These are phyloP conservation scores for Pelvicachromis taeniatus DNA, from an alignment of 2,113 vertebrate species.

Conservation along the genomic window DNA sequence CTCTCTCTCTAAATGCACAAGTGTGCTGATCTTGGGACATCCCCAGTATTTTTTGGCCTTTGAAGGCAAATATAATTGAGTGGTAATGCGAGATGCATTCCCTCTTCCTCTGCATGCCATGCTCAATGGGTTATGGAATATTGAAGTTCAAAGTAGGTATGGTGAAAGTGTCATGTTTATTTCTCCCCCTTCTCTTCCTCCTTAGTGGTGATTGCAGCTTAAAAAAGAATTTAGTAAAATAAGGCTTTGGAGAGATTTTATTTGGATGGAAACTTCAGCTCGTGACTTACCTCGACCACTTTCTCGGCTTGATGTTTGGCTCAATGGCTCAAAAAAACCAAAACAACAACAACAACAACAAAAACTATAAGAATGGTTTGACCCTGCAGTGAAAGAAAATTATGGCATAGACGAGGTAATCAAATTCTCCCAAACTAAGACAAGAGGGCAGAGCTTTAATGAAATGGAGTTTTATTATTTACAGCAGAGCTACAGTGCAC, in stretches of 20 bases:
- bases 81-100: conserved; percentile 60
- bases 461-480: conserved; percentile 67
- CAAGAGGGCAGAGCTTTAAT: conserved; percentile 33
- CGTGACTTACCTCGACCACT: conserved; percentile 30
- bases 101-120: conserved; percentile 44
- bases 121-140: conserved; percentile 58
- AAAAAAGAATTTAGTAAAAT: conserved; percentile 33
- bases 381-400: conserved; percentile 51
- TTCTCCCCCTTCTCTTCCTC: neutral
- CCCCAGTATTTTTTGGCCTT: conserved; percentile 66
- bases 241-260: conserved; percentile 19
- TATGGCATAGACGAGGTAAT: conserved; percentile 48
- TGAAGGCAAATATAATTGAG: conserved; percentile 67
- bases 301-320: neutral
- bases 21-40: conserved; percentile 73
- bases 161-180: conserved; percentile 40
- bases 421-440: conserved; percentile 13
- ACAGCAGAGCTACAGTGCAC: conserved; percentile 57
- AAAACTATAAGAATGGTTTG: conserved; percentile 13
- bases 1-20: neutral
- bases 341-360: neutral
- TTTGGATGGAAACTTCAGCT: conserved; percentile 33
- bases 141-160: conserved; percentile 54
- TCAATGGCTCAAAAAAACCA: neutral
- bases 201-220: conserved; percentile 39